These are phyloP conservation scores for Merluccius polli DNA, from an alignment of 2,797 vertebrate genomes.

Conservation along the genomic window DNA sequence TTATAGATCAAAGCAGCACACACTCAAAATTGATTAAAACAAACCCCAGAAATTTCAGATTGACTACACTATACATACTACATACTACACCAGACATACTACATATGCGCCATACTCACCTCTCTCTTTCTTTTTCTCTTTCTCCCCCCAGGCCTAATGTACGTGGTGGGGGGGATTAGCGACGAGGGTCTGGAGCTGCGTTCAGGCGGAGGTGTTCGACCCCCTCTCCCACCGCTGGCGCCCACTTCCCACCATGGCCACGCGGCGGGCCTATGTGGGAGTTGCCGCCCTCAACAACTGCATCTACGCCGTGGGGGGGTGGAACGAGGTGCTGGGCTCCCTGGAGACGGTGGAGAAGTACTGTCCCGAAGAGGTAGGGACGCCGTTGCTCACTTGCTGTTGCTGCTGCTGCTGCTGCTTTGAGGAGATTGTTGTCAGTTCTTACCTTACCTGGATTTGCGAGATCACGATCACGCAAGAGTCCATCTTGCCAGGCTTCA, in stretches of 20 bases:
- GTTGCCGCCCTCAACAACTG: constrained; percentile 89
- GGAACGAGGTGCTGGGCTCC: constrained; percentile 90
- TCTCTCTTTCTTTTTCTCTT: neutral
- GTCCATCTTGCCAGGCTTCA: too few relatives aligned
- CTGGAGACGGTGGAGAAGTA: constrained; percentile 93
- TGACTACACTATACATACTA: too few relatives aligned
- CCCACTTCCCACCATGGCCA: constrained; percentile 87
- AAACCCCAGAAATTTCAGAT: too few relatives aligned
- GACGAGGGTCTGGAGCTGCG: constrained; percentile 88
- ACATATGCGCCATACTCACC: too few relatives aligned
- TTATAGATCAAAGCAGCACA: neutral
- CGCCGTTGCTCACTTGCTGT: neutral
- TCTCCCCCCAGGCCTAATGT: constrained; percentile 83
- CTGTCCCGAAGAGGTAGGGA: constrained; percentile 87
- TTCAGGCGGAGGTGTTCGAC: constrained; percentile 89
- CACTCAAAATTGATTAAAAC: neutral
- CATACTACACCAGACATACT: too few relatives aligned
- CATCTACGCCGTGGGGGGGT: constrained; percentile 92
- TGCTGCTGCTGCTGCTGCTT: neutral
- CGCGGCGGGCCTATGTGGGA: constrained; percentile 87
- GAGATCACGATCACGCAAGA: too few relatives aligned
- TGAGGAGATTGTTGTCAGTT: too few relatives aligned
- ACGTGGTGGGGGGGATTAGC: constrained; percentile 91
- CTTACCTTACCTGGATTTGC: too few relatives aligned
- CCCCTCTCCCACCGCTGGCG: constrained; percentile 90